These are phyloP conservation scores for Drosophila helvetica DNA, from an alignment of 2,888 invertebrate genomes.

Conservation along the genomic window DNA sequence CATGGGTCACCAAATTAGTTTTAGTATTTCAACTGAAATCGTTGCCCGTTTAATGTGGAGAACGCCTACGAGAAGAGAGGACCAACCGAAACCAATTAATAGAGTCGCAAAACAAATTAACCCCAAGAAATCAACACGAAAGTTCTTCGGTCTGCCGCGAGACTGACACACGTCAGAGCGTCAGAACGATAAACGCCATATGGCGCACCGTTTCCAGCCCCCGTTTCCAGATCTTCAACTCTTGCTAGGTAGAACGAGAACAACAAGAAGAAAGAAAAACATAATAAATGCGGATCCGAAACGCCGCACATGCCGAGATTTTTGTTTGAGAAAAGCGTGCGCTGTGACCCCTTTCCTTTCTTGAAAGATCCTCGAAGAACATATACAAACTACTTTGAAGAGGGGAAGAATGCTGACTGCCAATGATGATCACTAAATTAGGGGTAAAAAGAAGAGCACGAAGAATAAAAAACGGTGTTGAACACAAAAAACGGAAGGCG, in stretches of 20 bases:
- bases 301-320: constrained; percentile 66
- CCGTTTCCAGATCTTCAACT: constrained; percentile 3
- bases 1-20: constrained; percentile 63
- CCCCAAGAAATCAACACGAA: constrained; percentile 75
- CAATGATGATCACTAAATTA: constrained; percentile 68
- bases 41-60: constrained; percentile 47
- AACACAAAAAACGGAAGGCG: constrained; percentile 43
- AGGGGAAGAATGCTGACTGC: constrained; percentile 34
- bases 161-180: constrained; percentile 79
- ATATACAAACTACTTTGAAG: constrained; percentile 38
- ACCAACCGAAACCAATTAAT: constrained; percentile 68
- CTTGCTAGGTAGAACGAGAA: constrained; percentile 49
- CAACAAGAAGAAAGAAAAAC: constrained; percentile 22
- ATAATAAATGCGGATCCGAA: constrained; percentile 46
- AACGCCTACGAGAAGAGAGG: constrained; percentile 59
- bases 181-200: constrained; percentile 73
- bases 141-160: constrained; percentile 53
- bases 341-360: constrained; percentile 33
- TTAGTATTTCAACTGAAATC: constrained; percentile 66
- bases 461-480: constrained; percentile 34
- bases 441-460: constrained; percentile 68
- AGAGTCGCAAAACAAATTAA: constrained; percentile 77
- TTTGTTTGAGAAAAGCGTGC: constrained; percentile 35
- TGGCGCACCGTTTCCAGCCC: constrained; percentile 44
- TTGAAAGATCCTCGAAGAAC: constrained; percentile 30